Evolutionary conservation across 2,113 vertebrate species (phyloP), one percentile per base, ranked within the genome.

Genomic region (Halichoerus grypus): DNA sequence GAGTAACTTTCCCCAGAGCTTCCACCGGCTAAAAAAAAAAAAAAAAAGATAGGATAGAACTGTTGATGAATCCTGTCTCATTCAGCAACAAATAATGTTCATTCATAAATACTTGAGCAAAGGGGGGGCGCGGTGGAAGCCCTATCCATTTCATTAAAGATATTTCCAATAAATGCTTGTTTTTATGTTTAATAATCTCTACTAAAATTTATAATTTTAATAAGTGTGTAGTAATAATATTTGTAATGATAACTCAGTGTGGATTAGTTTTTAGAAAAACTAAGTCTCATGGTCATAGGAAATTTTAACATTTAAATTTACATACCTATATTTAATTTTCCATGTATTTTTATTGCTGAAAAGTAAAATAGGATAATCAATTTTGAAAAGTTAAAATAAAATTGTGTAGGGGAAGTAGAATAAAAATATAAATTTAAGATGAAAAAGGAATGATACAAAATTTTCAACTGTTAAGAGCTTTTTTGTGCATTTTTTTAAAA

Each of bases 361-460:
- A 94, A 69, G 21, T 74, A 61, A 55, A 96, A 67, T 69, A 74
- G 1, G 7, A 13, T 36, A 91, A 97, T 81, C 24, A 69, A 22
- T 46, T 88, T 91, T 80, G 42, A 83, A 82, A 94, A 83, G 16
- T 59, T 88, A 96, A 94, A 91, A 93, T 77, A 96, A 93, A 93
- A 93, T 33, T 93, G n/a, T 51, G 0, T 19, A 36, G 10, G 31
- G 24, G 33, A 94, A 92, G 21, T 28, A 96, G 12, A 63, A 69
- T 71, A 16, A 94, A 95, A 94, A 93, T 42, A 80, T 49, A 91
- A 93, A 96, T 87, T 95, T 57, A 97, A 96, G 63, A 57, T 76
- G 7, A 39, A 92, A 96, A 82, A 93, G 55, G 12, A 81, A 63
- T 76, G 77, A 63, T 76, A 9, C 51, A 76, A 57, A 92, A 94